Percentiles rank a stretch among this genome's conserved stretches.
Evolutionary conservation across 2,888 invertebrate species (phyloP).

Genomic region (Fabriciana adippe): DNA sequence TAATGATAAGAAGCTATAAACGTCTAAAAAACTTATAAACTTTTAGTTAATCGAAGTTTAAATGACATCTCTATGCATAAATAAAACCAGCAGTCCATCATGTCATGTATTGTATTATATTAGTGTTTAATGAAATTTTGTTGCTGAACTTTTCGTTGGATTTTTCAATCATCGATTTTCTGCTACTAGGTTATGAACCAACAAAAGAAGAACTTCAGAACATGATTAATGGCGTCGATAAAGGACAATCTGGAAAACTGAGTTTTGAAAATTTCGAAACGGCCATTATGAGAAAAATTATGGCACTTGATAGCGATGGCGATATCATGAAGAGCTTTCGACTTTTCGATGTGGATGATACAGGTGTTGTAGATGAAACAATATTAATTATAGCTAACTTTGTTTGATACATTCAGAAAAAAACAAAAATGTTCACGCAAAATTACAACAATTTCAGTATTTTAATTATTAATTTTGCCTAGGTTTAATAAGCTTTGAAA

Average conservation of each 20-base stretch:
- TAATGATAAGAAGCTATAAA: background rate
- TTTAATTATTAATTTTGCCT: conserved; percentile 30
- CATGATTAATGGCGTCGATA: conserved; percentile 71
- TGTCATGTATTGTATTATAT: background rate
- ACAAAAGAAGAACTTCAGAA: conserved; percentile 71
- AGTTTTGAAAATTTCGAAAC: conserved; percentile 76
- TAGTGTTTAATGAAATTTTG: background rate
- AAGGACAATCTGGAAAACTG: conserved; percentile 65
- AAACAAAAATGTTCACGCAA: background rate
- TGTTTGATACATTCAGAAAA: background rate
- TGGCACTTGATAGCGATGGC: conserved; percentile 67
- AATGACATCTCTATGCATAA: too few relatives aligned
- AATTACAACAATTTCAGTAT: background rate
- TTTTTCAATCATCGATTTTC: too few relatives aligned
- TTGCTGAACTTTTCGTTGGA: too few relatives aligned
- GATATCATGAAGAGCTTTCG: conserved; percentile 78
- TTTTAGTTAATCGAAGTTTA: too few relatives aligned
- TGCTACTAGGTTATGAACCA: conserved; percentile 64
- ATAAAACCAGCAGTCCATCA: background rate
- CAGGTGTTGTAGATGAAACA: conserved; percentile 48
- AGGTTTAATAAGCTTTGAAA: conserved; percentile 70
- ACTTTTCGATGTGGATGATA: conserved; percentile 69
- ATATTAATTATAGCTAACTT: background rate
- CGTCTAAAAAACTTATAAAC: background rate
- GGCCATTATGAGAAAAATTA: conserved; percentile 74